These are phyloP conservation scores for Rallus crepitans DNA, from an alignment of 2,797 vertebrate species.

Conservation along the genomic window DNA sequence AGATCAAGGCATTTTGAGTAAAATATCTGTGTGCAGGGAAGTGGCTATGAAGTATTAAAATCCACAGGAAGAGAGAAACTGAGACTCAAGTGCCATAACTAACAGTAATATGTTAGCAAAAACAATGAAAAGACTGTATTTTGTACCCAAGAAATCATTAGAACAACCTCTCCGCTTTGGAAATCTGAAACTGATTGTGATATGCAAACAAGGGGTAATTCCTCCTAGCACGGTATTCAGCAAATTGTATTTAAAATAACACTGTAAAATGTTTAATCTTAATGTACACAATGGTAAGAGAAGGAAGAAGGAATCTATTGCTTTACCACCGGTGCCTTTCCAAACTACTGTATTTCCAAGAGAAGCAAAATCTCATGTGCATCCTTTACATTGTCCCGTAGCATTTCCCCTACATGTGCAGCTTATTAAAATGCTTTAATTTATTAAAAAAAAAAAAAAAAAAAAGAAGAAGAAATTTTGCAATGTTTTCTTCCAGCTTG, in stretches of 20 bases:
- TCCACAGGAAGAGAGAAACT: neutral
- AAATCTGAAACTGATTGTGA: neutral
- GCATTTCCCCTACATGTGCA: neutral
- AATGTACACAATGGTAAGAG: neutral
- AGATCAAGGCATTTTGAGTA: neutral
- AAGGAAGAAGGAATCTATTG: neutral
- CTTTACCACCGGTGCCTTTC: neutral
- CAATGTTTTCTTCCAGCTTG: neutral
- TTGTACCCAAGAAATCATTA: neutral
- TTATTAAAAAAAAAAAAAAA: neutral
- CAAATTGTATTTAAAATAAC: neutral
- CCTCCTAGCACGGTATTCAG: neutral
- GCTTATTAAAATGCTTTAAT: neutral
- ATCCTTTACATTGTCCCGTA: neutral
- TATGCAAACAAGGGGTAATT: neutral
- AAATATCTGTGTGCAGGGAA: neutral
- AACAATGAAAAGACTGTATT: neutral
- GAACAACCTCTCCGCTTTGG: accelerated
- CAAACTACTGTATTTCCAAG: neutral
- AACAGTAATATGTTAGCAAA: neutral
- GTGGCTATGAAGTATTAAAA: neutral
- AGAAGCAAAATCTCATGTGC: neutral
- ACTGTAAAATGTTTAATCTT: neutral
- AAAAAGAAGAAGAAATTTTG: neutral
- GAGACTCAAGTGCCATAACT: neutral